A percentile compares a stretch with the other conserved stretches of the same genome.
These are phyloP conservation scores for Rallus crepitans DNA, from an alignment of 2,797 vertebrate species.

Conservation along the genomic window DNA sequence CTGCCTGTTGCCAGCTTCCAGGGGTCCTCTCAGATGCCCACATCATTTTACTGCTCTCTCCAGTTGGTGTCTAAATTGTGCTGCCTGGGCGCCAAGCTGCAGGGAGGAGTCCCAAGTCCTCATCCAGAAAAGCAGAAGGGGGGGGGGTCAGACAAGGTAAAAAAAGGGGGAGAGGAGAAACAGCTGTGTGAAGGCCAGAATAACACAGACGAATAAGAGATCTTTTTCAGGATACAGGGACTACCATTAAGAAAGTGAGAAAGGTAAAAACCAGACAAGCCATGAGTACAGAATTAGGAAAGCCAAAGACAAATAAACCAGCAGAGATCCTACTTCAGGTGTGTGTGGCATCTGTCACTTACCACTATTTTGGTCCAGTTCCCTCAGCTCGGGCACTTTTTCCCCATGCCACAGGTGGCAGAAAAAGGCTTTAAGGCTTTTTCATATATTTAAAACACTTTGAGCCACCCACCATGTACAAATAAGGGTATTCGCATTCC, in stretches of 20 bases:
- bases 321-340: background rate
- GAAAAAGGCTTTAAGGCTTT: background rate
- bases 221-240: background rate
- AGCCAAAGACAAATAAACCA: background rate
- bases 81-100: background rate
- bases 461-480: background rate
- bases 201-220: background rate
- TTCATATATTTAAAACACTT: too few species aligned
- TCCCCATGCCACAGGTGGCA: background rate
- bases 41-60: background rate
- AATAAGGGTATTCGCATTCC: background rate
- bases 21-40: background rate
- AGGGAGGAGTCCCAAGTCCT: background rate
- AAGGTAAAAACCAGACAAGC: background rate
- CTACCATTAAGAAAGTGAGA: background rate
- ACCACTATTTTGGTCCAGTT: background rate
- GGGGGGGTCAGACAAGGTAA: background rate
- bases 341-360: background rate
- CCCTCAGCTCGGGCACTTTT: background rate
- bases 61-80: background rate
- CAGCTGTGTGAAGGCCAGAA: background rate
- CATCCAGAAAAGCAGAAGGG: background rate
- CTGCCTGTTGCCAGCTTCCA: background rate
- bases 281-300: background rate
- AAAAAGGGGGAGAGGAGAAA: background rate